phyloP scores from a whole-genome alignment of 2,888 invertebrate species.

The Ectemnius lituratus region DNA sequence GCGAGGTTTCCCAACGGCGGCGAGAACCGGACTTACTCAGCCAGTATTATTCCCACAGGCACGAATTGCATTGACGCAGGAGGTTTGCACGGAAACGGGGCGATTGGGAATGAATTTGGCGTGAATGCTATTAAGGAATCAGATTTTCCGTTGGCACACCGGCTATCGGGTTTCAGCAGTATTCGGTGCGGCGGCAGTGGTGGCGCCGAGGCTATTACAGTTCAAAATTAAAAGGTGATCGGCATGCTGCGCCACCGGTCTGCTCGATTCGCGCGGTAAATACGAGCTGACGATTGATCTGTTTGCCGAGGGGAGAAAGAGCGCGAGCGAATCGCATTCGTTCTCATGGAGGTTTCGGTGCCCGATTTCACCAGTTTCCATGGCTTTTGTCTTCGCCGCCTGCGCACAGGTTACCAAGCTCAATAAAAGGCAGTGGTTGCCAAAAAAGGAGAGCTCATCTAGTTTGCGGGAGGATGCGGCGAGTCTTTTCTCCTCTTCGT shows the following conservation, averaged over 20 bases:
- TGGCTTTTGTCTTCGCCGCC: neutral
- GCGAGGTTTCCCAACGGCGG: slow-evolving; percentile 16
- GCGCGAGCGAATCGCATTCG: slow-evolving; percentile 13
- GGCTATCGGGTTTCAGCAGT: too few relatives aligned
- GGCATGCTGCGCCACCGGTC: slow-evolving; percentile 5
- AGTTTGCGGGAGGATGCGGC: slow-evolving; percentile 22
- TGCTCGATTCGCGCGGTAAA: slow-evolving; percentile 2
- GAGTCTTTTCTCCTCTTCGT: slow-evolving; percentile 38
- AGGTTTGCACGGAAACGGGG: neutral
- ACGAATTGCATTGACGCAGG: neutral
- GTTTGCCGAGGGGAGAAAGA: slow-evolving; percentile 20
- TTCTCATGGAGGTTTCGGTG: neutral
- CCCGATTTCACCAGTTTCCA: neutral
- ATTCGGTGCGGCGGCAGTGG: too few relatives aligned
- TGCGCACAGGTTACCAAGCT: slow-evolving; percentile 10
- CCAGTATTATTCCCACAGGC: neutral
- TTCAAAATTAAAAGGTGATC: slow-evolving; percentile 4
- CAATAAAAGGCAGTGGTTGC: slow-evolving; percentile 42
- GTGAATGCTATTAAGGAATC: neutral
- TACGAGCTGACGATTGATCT: slow-evolving; percentile 33
- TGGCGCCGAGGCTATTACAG: neutral
- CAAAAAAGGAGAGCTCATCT: slow-evolving; percentile 42
- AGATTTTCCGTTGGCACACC: neutral
- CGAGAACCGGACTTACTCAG: neutral
- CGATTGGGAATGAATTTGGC: neutral